Evolutionary conservation across 2,888 invertebrate genomes (phyloP), one percentile per base, ranked within the genome.

Genomic region (Nephrotoma guestfalica): DNA sequence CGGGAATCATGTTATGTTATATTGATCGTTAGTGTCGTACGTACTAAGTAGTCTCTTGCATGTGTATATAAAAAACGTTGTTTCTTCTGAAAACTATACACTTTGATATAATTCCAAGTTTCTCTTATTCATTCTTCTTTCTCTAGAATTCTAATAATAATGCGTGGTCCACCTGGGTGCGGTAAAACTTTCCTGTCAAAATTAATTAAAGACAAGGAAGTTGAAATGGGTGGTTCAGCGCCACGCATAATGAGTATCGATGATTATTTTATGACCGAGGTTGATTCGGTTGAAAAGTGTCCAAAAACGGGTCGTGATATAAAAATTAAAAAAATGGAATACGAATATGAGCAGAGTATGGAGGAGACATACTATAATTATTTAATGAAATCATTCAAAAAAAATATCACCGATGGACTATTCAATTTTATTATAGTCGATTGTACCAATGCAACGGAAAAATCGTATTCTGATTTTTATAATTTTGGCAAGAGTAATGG

Each of bases 351-450:
- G 89, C 94, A 94, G 83, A 94, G 93, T 41, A 94, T 95, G 94
- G 98, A 98, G 91, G 94, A 95, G 86, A 93, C 94, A 4, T 99
- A 99, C 90, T 91, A 96, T 88, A 93, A 93, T 88, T 97, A 96
- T 86, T 93, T 99, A 88, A 93, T 96, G 87, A 97, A 97, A 92
- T 95, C 97, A 11, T 98, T 97, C 90, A 97, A 96, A 90, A 97
- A 98, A 92, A 97, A 96, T 41, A 93, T 98, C 3, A 95, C 95
- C 7, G 97, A 98, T 91, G 96, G 97, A 87, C 97, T 96, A 90
- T 98, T 98, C 91, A 94, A 96, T 87, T 98, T 99, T 90, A 95
- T 99, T 88, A 97, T 99, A 90, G 95, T 97, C 83, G 99, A 99
- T 91, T 96, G 97, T 89, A 94, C 97, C 57, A 98, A 98, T 91